phyloP scores from a whole-genome alignment of 2,113 vertebrate genomes.

The Ptilorrhoa leucosticta region DNA sequence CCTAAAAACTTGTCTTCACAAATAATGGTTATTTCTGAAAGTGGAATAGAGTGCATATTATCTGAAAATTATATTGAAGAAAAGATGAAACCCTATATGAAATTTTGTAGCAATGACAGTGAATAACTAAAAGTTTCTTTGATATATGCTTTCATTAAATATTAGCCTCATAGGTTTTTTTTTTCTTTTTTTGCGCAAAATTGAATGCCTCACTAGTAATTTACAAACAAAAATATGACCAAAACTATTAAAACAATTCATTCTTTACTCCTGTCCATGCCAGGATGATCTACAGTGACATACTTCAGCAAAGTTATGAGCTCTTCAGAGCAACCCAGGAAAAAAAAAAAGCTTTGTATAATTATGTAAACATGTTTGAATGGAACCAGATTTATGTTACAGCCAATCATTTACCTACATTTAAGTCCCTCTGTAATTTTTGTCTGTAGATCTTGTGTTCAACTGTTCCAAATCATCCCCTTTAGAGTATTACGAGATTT shows the following conservation, averaged over 20 bases:
- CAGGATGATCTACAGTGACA: background rate
- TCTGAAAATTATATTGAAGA: background rate
- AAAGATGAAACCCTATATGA: background rate
- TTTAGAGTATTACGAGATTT: fast-evolving
- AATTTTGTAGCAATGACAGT: background rate
- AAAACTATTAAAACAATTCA: background rate
- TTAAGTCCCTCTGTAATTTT: background rate
- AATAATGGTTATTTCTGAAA: background rate
- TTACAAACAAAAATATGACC: background rate
- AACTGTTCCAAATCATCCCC: background rate
- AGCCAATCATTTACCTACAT: background rate
- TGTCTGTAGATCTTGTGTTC: background rate
- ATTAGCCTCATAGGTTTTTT: background rate
- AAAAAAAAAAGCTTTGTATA: background rate
- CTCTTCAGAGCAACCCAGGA: background rate
- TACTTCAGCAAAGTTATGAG: background rate
- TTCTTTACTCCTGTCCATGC: background rate
- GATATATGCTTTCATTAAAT: background rate
- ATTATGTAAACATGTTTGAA: background rate
- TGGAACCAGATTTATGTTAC: background rate
- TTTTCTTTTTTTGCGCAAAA: background rate
- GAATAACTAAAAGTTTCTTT: background rate
- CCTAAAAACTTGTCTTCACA: background rate
- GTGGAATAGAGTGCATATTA: background rate
- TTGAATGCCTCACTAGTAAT: fast-evolving